These are phyloP conservation scores for Pseudolaguvia tuberculata DNA, from an alignment of 2,113 vertebrate species.

Conservation along the genomic window DNA sequence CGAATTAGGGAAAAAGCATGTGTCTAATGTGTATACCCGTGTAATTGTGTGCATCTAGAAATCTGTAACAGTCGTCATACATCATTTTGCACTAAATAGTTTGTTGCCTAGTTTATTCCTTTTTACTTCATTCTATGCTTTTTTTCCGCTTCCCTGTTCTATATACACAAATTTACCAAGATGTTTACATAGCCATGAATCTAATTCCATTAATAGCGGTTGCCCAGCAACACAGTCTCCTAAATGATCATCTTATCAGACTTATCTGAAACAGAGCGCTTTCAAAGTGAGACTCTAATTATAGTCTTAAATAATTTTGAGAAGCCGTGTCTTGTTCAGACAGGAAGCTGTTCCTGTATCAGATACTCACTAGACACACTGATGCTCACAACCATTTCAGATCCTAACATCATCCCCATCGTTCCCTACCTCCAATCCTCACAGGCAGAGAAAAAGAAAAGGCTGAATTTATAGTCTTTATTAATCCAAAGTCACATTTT, in stretches of 20 bases:
- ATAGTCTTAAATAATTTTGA: conserved; percentile 14
- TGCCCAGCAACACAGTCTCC: conserved; percentile 36
- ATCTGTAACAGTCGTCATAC: neutral
- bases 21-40: neutral
- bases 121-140: neutral
- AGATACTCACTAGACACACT: conserved; percentile 12
- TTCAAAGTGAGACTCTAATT: conserved; percentile 26
- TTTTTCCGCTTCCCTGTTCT: neutral
- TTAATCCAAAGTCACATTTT: conserved; percentile 9
- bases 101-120: neutral
- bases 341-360: conserved; percentile 10
- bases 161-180: neutral
- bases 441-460: neutral
- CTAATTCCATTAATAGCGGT: conserved; percentile 33
- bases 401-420: conserved; percentile 5
- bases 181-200: conserved; percentile 35
- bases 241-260: conserved; percentile 37
- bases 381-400: conserved; percentile 15
- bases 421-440: neutral
- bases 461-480: neutral
- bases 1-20: too few relatives aligned
- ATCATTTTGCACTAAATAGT: neutral
- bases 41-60: neutral
- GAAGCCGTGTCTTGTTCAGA: conserved; percentile 9
- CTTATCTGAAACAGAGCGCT: conserved; percentile 22